Evolutionary conservation across 2,888 invertebrate species (phyloP).

Genomic region (Anoplius nigerrimus): DNA sequence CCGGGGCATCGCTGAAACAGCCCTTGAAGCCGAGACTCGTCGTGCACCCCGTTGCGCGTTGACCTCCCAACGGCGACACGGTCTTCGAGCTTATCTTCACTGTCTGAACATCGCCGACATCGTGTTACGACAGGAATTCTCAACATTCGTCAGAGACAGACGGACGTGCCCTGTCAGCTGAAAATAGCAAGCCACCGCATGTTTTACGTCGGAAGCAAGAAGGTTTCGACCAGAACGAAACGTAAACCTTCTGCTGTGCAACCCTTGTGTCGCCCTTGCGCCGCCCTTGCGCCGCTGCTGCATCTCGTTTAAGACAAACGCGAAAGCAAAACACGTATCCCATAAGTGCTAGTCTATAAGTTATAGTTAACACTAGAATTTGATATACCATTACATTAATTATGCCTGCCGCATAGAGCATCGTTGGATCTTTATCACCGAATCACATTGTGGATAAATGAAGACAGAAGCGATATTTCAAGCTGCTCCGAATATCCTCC

Average conservation of each 20-base stretch:
- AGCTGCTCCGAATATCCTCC: conserved; percentile 34
- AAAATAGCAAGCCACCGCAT: conserved; percentile 25
- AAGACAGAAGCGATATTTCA: conserved; percentile 51
- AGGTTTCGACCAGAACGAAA: conserved; percentile 40
- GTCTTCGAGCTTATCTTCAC: too few relatives aligned
- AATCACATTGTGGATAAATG: conserved; percentile 48
- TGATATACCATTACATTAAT: conserved; percentile 71
- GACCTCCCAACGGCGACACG: conserved; percentile 15
- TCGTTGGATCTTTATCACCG: conserved; percentile 68
- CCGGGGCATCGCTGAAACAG: conserved; percentile 26
- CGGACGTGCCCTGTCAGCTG: conserved; percentile 37
- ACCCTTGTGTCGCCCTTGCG: conserved; percentile 3
- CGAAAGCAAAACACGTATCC: conserved; percentile 34
- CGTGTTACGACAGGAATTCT: conserved; percentile 31
- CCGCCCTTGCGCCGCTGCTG: conserved; percentile 7
- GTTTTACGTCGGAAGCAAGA: conserved; percentile 17
- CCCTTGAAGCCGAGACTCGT: conserved; percentile 25
- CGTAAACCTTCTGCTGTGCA: conserved; percentile 21
- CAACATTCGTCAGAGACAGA: conserved; percentile 6
- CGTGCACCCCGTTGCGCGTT: conserved; percentile 23
- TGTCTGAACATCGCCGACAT: conserved; percentile 24
- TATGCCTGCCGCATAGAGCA: conserved; percentile 73
- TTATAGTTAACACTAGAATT: conserved; percentile 69
- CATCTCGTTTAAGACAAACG: conserved; percentile 36
- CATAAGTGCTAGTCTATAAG: conserved; percentile 71